Conservation (phyloP, 1,140 invertebrate genomes). For the Drosophila elegans region DNA sequence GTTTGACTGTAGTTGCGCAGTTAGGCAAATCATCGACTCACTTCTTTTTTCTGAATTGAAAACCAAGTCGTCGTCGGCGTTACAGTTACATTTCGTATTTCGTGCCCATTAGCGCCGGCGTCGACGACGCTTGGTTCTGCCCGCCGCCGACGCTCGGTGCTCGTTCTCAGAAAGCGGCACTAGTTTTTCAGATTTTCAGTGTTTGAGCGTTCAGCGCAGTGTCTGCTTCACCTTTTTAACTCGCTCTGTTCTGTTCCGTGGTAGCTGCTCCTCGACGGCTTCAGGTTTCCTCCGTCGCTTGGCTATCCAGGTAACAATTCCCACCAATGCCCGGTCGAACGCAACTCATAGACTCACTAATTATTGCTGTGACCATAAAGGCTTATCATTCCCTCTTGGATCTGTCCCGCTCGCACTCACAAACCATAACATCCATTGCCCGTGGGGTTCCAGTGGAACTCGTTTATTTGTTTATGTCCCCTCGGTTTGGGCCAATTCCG, state of each 20-base stretch:
- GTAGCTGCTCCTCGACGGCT: slow-evolving; percentile 3
- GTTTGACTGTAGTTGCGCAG: slow-evolving; percentile 23
- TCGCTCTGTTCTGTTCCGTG: slow-evolving; percentile 22
- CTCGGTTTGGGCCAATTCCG: not conserved
- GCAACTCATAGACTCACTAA: not conserved
- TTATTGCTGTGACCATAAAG: slow-evolving; percentile 17
- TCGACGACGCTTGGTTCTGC: slow-evolving; percentile 13
- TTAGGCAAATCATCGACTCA: slow-evolving; percentile 24
- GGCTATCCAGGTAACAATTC: slow-evolving; percentile 9
- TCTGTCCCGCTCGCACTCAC: too few species aligned
- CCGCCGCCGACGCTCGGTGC: slow-evolving; percentile 22
- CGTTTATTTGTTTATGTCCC: not conserved
- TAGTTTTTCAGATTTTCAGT: slow-evolving; percentile 66
- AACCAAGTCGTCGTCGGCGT: slow-evolving; percentile 22
- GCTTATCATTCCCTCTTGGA: slow-evolving; percentile 1
- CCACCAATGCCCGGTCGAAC: not conserved
- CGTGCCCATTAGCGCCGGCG: slow-evolving; percentile 19
- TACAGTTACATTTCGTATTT: slow-evolving; percentile 53
- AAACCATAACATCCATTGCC: not conserved
- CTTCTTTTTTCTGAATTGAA: slow-evolving; percentile 25
- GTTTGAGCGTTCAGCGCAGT: slow-evolving; percentile 63
- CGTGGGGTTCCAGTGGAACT: not conserved
- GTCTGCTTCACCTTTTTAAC: slow-evolving; percentile 40
- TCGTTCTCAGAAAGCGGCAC: slow-evolving; percentile 34
- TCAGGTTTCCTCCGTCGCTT: slow-evolving; percentile 3